Percentiles rank a stretch among this genome's conserved stretches.
Evolutionary conservation across 2,113 vertebrate genomes (phyloP).

Genomic region (Rhodinocichla rosea): DNA sequence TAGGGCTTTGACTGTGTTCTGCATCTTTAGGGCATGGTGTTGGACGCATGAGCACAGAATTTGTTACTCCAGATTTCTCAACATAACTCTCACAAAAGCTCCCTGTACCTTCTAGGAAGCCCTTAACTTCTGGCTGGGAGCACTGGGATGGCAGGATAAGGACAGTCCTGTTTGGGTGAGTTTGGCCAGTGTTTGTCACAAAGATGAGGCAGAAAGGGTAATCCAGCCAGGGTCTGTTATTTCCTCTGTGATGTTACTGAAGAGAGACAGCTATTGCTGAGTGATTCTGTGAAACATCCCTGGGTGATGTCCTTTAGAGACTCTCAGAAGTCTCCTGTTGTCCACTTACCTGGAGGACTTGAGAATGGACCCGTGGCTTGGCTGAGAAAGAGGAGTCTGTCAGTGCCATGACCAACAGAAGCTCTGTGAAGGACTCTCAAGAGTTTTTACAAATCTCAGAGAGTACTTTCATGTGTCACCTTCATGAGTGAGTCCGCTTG

Average conservation of each 20-base stretch:
- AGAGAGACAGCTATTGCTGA: background rate
- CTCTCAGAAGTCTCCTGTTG: background rate
- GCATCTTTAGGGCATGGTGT: background rate
- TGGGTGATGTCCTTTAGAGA: background rate
- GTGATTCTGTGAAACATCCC: background rate
- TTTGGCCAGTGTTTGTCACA: accelerated
- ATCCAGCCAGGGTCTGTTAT: background rate
- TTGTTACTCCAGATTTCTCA: background rate
- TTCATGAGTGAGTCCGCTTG: background rate
- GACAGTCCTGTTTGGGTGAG: background rate
- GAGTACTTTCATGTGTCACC: background rate
- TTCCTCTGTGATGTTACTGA: background rate
- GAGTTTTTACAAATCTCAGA: background rate
- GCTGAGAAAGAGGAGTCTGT: background rate
- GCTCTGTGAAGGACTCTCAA: background rate
- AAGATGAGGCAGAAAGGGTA: background rate
- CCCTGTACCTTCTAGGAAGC: background rate
- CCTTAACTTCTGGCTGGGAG: background rate
- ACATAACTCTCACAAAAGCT: background rate
- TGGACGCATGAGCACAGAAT: background rate
- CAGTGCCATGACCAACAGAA: background rate
- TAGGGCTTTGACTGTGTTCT: background rate
- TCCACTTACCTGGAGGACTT: background rate
- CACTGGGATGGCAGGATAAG: background rate
- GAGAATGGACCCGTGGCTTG: background rate